A percentile compares a stretch with the other conserved stretches of the same genome.
These are phyloP conservation scores for Sericinus montela DNA, from an alignment of 2,888 invertebrate species.

Conservation along the genomic window DNA sequence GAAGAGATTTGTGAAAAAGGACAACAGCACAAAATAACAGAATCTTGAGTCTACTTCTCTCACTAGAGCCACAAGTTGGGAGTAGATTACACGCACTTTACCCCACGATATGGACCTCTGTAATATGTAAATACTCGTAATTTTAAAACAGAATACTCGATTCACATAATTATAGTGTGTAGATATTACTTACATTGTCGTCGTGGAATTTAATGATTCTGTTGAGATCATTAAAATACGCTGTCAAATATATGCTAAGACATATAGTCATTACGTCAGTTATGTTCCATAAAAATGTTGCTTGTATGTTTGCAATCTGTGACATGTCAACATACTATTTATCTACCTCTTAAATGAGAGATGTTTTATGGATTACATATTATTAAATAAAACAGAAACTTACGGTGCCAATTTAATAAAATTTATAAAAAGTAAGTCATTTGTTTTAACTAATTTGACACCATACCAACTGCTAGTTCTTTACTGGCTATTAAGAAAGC, in stretches of 20 bases:
- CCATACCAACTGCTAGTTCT: too few relatives aligned
- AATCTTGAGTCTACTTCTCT: constrained; percentile 78
- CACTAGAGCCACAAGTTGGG: constrained; percentile 62
- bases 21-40: constrained; percentile 38
- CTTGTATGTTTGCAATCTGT: constrained; percentile 70
- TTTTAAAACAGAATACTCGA: too few relatives aligned
- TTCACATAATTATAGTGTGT: too few relatives aligned
- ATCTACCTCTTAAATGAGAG: background rate
- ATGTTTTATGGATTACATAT: too few relatives aligned
- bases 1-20: constrained; percentile 79
- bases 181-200: too few relatives aligned
- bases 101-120: constrained; percentile 36
- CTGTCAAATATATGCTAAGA: constrained; percentile 81
- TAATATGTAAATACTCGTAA: constrained; percentile 26
- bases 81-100: constrained; percentile 30
- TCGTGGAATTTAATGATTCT: constrained; percentile 32
- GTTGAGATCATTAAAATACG: constrained; percentile 70
- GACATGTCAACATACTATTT: constrained; percentile 18
- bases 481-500: too few relatives aligned
- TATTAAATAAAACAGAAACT: too few relatives aligned
- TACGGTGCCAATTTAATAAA: too few relatives aligned
- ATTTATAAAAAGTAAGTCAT: too few relatives aligned
- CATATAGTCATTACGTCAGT: constrained; percentile 84
- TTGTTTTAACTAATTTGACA: too few relatives aligned
- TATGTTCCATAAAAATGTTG: constrained; percentile 85